These are phyloP conservation scores for Drosophila suboccidentalis DNA, from an alignment of 2,888 invertebrate genomes.

Conservation along the genomic window DNA sequence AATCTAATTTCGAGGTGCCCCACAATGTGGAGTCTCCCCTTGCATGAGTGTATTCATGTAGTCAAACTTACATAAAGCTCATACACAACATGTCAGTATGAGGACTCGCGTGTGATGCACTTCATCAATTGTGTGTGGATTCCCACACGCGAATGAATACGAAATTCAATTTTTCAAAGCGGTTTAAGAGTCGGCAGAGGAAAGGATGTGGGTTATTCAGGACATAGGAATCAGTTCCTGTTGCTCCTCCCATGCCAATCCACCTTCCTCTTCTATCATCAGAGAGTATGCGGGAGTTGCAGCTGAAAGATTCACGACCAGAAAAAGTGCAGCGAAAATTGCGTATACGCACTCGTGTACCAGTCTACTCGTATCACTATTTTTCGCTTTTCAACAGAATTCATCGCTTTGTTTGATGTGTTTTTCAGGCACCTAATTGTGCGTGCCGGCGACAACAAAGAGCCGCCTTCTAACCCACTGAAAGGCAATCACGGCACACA, in stretches of 20 bases:
- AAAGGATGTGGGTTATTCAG: slow-evolving; percentile 1
- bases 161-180: slow-evolving; percentile 28
- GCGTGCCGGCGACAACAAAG: slow-evolving; percentile 57
- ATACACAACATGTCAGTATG: slow-evolving; percentile 5
- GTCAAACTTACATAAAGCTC: slow-evolving; percentile 1
- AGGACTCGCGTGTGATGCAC: slow-evolving; percentile 36
- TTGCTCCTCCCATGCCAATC: background rate
- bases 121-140: slow-evolving; percentile 20
- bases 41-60: slow-evolving; percentile 6
- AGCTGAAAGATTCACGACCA: background rate
- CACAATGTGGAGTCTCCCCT: background rate
- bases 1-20: slow-evolving; percentile 40
- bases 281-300: background rate
- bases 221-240: background rate
- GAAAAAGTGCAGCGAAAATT: slow-evolving; percentile 10
- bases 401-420: slow-evolving; percentile 36
- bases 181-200: slow-evolving; percentile 2
- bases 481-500: slow-evolving; percentile 13
- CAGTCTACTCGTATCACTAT: slow-evolving; percentile 15
- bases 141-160: slow-evolving; percentile 19
- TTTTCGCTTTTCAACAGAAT: slow-evolving; percentile 14
- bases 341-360: slow-evolving; percentile 29
- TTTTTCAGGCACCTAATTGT: slow-evolving; percentile 65
- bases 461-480: slow-evolving; percentile 11
- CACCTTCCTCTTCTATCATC: background rate